Evolutionary conservation across 1,140 invertebrate genomes (phyloP).

Genomic region (silkworm (Bombyx mori)): ASM3026992v2 NC_085129.1:5197001-5197500

Average conservation of each 20-base stretch:
- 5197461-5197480: too few relatives aligned
- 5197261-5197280: not conserved
- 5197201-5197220: not conserved
- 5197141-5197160: slow-evolving; percentile 16
- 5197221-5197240: slow-evolving; percentile 10
- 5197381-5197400: slow-evolving; percentile 1
- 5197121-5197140: slow-evolving; percentile 14
- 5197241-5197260: slow-evolving; percentile 4
- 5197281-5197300: not conserved
- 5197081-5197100: slow-evolving; percentile 15
- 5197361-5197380: too few relatives aligned
- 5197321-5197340: too few relatives aligned
- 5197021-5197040: slow-evolving; percentile 41
- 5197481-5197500: too few relatives aligned
- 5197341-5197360: too few relatives aligned
- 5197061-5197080: slow-evolving; percentile 9
- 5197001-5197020: slow-evolving; percentile 35
- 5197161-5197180: slow-evolving; percentile 21
- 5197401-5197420: not conserved
- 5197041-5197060: slow-evolving; percentile 29
- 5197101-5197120: slow-evolving; percentile 16
- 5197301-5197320: too few relatives aligned
- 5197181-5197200: slow-evolving; percentile 3
- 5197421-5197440: too few relatives aligned
- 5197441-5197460: too few relatives aligned